Base-by-base conservation (phyloP, 2,797 vertebrate species). In the Peromyscus melanophrys region DNA sequence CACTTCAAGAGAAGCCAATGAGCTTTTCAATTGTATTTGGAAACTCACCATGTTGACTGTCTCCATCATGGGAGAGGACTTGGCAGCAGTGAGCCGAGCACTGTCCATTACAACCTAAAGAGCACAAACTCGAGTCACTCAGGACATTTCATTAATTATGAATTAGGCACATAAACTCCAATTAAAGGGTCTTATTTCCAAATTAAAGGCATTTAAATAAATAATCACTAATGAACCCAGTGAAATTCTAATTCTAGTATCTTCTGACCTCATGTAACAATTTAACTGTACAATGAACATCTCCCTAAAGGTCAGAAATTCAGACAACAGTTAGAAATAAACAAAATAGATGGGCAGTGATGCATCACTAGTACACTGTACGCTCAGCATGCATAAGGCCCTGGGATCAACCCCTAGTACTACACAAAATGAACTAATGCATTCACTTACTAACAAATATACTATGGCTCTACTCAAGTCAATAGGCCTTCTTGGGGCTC, bases 61-160 rank as follows among this genome's bases (percentile, higher is more conserved):
- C 98, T 99, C 99, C 99, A 99, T 99, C 99, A 99, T 99, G 65
- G 99, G 99, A 96, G 99, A 99, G 8, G 99, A 99, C 96, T 99
- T 99, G 89, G 99, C 99, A 98, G 99, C 99, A 98, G 99, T 99
- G 96, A 99, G 99, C 97, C 99, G 99, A 93, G 99, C 99, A 96
- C 99, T 99, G 93, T 99, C 99, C 99, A 99, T 99, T 86, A 99
- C 99, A 98, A 99, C 99, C 99, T 99, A 34, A 71, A 98, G 71
- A 92, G 80, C 11, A 91, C 8, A 55, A 63, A 97, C 6, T 57
- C 40, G 92, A 65, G 49, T 71, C 49, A 94, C 46, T 97, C 13
- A 25, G 27, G 61, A 82, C 14, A 84, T 23, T 94, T 19, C 43
- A 21, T 31, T 65, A 91, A 55, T 80, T 12, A 67, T 29, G n/a